Conservation (phyloP, 2,113 vertebrate genomes). For the Dromaius novaehollandiae region DNA sequence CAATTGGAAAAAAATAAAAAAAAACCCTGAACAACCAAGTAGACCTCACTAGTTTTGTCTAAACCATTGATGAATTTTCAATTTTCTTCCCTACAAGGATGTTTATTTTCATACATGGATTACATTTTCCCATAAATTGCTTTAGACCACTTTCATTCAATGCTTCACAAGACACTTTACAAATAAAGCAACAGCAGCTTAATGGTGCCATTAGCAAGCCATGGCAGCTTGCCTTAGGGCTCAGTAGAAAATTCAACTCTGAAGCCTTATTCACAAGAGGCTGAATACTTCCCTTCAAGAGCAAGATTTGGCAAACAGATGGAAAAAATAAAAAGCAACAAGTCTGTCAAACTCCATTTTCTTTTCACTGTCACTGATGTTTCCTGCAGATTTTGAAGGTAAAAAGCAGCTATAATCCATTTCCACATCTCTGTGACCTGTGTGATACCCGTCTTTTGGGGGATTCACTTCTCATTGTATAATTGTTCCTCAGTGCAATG, state of each 20-base stretch:
- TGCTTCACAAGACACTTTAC: not conserved
- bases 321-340: not conserved
- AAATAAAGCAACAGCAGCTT: not conserved
- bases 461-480: not conserved
- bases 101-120: conserved; percentile 22
- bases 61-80: not conserved
- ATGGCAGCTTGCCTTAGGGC: not conserved
- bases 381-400: conserved; percentile 13
- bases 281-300: not conserved
- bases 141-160: not conserved
- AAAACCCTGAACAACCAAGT: not conserved
- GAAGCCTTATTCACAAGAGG: not conserved
- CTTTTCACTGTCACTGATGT: not conserved
- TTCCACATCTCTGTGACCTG: not conserved
- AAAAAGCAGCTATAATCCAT: not conserved
- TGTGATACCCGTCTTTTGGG: not conserved
- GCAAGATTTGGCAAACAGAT: not conserved
- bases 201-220: not conserved
- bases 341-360: not conserved
- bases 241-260: not conserved
- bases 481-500: not conserved
- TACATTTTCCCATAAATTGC: not conserved
- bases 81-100: not conserved
- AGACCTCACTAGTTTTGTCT: not conserved
- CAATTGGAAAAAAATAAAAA: not conserved